Base-by-base conservation (phyloP, 2,888 invertebrate species). In the Hypsopygia costalis region DNA sequence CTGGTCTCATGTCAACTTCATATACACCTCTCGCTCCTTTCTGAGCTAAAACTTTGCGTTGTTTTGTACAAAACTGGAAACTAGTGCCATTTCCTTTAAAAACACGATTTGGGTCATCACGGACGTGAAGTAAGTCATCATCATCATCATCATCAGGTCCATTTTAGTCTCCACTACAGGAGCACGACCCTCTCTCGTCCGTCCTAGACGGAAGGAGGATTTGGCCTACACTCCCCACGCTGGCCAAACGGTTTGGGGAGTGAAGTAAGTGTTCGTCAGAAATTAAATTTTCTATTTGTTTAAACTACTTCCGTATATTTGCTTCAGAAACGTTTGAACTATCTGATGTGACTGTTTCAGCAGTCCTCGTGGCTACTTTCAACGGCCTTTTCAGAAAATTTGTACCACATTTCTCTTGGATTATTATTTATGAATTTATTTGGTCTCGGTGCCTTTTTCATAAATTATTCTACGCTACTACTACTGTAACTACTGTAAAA, bases 381-480 rank as follows among this genome's bases (percentile, higher is more conserved):
- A 60, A 60, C 48, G 69, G 60, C 29, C 67, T 46, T 32, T 56
- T 46, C 28, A 63, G 41, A 49, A 66, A 58, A 25, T 7, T n/a
- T 6, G 7, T 5, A 25, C 27, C 28, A 36, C 28, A 12, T 25
- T 36, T 36, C 36, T 11, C 29, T 16, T 1, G 36, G 36, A 16
- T 28, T 29, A n/a, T 36, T 36, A n/a, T 29, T 9, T 36, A 16
- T 36, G 10, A 36, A 20, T n/a, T 3, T 3, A n/a, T 25, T 8
- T 6, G 6, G 1, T 2, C 25, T 6, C 2, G 3, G 3, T 4
- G 6, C 1, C 5, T 25, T 7, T 25, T 25, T 1, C 32, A 52
- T 43, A 44, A 29, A 49, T 11, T 37, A 28, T 41, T 41, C 37
- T 28, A 50, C 48, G 28, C 48, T 52, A 11, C 44, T n/a, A n/a